phyloP scores from a whole-genome alignment of 2,797 vertebrate genomes.

The Tadarida brasiliensis region DNA sequence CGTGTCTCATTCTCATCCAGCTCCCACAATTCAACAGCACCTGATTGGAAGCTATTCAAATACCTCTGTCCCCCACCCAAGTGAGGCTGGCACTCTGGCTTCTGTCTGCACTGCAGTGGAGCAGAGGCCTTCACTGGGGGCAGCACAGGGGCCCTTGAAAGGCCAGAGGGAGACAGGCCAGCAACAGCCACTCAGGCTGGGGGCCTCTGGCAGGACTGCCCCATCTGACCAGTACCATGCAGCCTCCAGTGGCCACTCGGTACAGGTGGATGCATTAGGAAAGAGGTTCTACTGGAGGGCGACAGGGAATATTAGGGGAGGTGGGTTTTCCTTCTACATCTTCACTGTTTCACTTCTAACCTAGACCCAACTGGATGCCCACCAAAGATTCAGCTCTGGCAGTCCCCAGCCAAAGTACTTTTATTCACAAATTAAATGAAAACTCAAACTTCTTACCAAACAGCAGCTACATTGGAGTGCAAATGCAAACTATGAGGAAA shows the following conservation, averaged over 20 bases:
- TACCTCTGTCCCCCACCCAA: constrained; percentile 92
- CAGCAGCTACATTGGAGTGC: constrained; percentile 96
- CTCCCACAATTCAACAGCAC: constrained; percentile 96
- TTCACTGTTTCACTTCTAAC: background rate
- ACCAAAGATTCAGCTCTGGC: fast-evolving
- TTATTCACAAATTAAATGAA: background rate
- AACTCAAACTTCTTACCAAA: constrained; percentile 91
- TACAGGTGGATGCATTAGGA: constrained; percentile 94
- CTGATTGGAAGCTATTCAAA: constrained; percentile 95
- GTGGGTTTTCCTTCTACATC: constrained; percentile 61
- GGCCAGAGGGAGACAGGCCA: constrained; percentile 97
- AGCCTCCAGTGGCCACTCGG: constrained; percentile 94
- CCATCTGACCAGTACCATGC: constrained; percentile 93
- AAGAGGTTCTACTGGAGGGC: constrained; percentile 91
- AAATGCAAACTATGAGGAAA: constrained; percentile 96
- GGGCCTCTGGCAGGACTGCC: constrained; percentile 92
- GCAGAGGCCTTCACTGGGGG: constrained; percentile 95
- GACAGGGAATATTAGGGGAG: background rate
- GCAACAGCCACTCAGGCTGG: constrained; percentile 93
- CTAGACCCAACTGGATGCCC: background rate
- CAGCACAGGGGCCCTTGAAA: constrained; percentile 91
- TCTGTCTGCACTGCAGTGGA: constrained; percentile 96
- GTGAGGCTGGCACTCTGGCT: constrained; percentile 92
- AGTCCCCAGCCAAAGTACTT: background rate
- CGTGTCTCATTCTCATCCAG: constrained; percentile 94